Conservation (phyloP, 2,888 invertebrate species). For the Idaea biselata region DNA sequence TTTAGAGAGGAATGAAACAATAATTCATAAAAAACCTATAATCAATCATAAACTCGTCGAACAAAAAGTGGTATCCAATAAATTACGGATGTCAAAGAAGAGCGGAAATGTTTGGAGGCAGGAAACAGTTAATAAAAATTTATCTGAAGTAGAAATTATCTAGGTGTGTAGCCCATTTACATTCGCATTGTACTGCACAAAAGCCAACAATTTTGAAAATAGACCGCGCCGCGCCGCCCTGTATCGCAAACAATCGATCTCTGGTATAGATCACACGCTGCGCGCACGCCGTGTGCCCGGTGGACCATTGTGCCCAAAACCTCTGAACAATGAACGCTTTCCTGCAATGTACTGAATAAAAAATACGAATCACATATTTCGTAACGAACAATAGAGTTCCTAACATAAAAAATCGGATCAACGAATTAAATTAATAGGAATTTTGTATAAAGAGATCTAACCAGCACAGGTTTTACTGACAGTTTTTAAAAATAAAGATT, state of each 20-base stretch:
- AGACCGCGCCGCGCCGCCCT: slow-evolving; percentile 42
- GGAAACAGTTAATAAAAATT: slow-evolving; percentile 65
- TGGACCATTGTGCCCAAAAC: slow-evolving; percentile 66
- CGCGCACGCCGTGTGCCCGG: slow-evolving; percentile 63
- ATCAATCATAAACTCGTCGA: slow-evolving; percentile 10
- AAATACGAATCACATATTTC: slow-evolving; percentile 61
- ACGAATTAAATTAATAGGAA: neutral
- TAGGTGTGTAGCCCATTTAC: slow-evolving; percentile 65
- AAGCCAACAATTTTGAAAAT: slow-evolving; percentile 67
- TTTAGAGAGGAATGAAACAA: neutral
- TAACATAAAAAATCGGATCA: slow-evolving; percentile 46
- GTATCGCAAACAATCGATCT: slow-evolving; percentile 71
- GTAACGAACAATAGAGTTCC: slow-evolving; percentile 59
- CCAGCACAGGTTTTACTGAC: slow-evolving; percentile 11
- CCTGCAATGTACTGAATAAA: slow-evolving; percentile 65
- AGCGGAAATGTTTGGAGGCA: slow-evolving; percentile 41
- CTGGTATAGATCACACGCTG: slow-evolving; percentile 70
- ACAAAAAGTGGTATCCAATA: slow-evolving; percentile 29
- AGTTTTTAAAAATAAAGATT: slow-evolving; percentile 24
- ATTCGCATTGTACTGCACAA: slow-evolving; percentile 60
- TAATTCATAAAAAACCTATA: neutral
- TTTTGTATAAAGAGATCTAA: neutral
- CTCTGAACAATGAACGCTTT: slow-evolving; percentile 71
- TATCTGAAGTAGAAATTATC: slow-evolving; percentile 51
- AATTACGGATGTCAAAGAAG: slow-evolving; percentile 39